Evolutionary conservation across 2,797 vertebrate genomes (phyloP).

Genomic region (Cyclura pinguis): DNA sequence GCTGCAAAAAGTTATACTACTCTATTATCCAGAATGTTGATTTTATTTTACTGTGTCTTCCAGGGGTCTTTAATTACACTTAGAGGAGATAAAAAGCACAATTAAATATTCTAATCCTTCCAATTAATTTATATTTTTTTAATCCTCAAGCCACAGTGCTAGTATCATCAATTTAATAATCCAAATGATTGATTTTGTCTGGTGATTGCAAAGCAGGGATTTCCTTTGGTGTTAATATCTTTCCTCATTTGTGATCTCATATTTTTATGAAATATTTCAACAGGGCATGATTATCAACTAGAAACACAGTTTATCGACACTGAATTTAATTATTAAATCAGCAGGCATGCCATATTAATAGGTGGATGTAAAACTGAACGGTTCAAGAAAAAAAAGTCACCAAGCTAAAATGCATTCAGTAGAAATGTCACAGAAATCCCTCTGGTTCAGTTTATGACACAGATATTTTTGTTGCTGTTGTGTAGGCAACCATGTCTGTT

Average conservation of each 20-base stretch:
- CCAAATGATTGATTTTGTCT: slow-evolving; percentile 12
- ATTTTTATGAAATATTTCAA: slow-evolving; percentile 39
- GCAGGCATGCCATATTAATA: neutral
- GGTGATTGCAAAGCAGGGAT: slow-evolving; percentile 1
- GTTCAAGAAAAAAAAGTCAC: neutral
- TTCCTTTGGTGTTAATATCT: slow-evolving; percentile 44
- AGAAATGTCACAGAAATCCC: neutral
- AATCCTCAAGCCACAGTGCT: slow-evolving; percentile 23
- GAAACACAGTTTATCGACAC: neutral
- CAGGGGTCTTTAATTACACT: slow-evolving; percentile 56
- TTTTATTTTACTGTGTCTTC: slow-evolving; percentile 15
- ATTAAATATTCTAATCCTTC: slow-evolving; percentile 52
- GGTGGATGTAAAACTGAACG: neutral
- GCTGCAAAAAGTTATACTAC: slow-evolving; percentile 26
- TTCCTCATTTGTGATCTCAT: slow-evolving; percentile 3
- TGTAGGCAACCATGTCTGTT: neutral
- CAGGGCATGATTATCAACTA: neutral
- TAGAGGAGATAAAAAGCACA: slow-evolving; percentile 54
- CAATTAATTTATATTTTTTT: slow-evolving; percentile 57
- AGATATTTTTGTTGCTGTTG: neutral
- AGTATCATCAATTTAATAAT: slow-evolving; percentile 16
- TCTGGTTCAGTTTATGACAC: neutral
- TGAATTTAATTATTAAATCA: slow-evolving; percentile 17
- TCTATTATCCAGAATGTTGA: slow-evolving; percentile 8
- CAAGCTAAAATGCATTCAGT: neutral